A percentile compares a stretch with the other conserved stretches of the same genome.
Evolutionary conservation across 2,113 vertebrate genomes (phyloP).

Genomic region (Malurus alboscapulatus): DNA sequence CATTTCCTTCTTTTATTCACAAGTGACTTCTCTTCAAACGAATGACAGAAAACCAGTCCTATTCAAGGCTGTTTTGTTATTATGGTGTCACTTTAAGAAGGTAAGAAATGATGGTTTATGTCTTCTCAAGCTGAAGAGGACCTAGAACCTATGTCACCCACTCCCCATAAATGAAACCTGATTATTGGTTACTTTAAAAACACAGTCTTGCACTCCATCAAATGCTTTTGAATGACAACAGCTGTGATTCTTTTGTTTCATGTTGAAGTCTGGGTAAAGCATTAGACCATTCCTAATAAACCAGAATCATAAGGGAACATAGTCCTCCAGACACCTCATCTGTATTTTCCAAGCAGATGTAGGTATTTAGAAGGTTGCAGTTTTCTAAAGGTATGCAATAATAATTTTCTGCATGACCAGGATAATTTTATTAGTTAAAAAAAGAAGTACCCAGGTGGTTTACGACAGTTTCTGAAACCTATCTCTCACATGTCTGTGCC

Average conservation of each 20-base stretch:
- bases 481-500: not conserved
- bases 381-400: not conserved
- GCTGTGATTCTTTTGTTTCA: not conserved
- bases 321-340: not conserved
- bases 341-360: not conserved
- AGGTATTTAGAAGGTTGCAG: not conserved
- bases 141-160: not conserved
- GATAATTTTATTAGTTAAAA: not conserved
- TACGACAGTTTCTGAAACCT: slow-evolving; percentile 6
- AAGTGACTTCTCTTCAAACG: not conserved
- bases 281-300: not conserved
- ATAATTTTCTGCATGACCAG: not conserved
- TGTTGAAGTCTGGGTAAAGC: not conserved
- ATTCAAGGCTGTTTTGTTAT: not conserved
- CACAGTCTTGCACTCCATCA: not conserved
- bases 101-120: not conserved
- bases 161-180: not conserved
- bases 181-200: not conserved
- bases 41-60: not conserved
- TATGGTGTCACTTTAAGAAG: not conserved
- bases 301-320: not conserved
- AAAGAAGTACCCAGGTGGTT: not conserved
- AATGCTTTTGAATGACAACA: not conserved
- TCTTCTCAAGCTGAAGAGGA: not conserved
- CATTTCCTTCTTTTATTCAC: not conserved